Percentiles rank a stretch among this genome's conserved stretches.
These are phyloP conservation scores for Loriculus beryllinus DNA, from an alignment of 2,797 vertebrate genomes.

Conservation along the genomic window DNA sequence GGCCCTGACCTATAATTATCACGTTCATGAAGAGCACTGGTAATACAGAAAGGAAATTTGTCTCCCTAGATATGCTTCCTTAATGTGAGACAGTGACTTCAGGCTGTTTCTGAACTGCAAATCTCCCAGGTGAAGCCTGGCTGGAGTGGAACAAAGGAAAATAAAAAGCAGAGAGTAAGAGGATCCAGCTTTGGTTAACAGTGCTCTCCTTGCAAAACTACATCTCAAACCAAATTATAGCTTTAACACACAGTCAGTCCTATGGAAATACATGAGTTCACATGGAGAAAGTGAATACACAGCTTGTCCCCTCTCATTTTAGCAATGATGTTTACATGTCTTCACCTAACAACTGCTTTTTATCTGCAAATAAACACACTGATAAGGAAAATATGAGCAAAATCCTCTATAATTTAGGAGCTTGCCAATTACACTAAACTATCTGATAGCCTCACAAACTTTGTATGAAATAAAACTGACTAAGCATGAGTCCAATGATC, in stretches of 20 bases:
- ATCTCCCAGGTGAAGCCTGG: constrained; percentile 63
- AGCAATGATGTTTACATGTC: neutral
- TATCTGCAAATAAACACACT: neutral
- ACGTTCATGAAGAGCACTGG: constrained; percentile 25
- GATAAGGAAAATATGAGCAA: neutral
- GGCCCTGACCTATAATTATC: constrained; percentile 58
- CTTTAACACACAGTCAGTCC: neutral
- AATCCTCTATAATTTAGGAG: neutral
- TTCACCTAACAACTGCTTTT: neutral
- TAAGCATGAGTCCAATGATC: neutral
- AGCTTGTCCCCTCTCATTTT: neutral
- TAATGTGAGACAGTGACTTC: constrained; percentile 58
- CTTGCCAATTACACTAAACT: neutral
- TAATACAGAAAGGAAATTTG: constrained; percentile 47
- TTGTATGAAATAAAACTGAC: neutral
- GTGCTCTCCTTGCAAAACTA: constrained; percentile 47
- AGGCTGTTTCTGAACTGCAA: constrained; percentile 45
- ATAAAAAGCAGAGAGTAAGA: constrained; percentile 28
- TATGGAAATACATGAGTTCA: neutral
- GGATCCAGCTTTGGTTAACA: constrained; percentile 33
- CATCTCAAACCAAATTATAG: neutral
- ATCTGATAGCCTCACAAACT: neutral
- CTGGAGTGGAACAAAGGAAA: constrained; percentile 25
- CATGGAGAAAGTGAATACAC: neutral
- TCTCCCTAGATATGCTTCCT: constrained; percentile 41